Conservation (phyloP, 1,140 invertebrate species). For the Lutraria rhynchaena region DNA sequence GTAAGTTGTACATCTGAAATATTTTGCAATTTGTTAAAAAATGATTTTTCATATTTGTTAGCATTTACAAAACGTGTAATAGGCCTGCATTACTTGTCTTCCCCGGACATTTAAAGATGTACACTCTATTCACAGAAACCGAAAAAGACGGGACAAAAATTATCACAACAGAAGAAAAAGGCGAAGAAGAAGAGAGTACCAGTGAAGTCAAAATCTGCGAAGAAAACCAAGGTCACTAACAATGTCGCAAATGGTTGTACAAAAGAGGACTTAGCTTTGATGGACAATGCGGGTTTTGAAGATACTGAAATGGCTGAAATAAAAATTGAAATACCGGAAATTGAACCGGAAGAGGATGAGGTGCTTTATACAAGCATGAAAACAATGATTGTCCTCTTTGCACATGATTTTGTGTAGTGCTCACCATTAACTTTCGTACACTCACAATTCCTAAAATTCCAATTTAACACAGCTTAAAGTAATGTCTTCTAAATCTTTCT, state of each 20-base stretch:
- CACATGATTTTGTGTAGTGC: neutral
- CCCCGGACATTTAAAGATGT: neutral
- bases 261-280: slow-evolving; percentile 75
- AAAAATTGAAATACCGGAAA: slow-evolving; percentile 66
- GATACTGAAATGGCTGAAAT: slow-evolving; percentile 69
- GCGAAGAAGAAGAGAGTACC: slow-evolving; percentile 60
- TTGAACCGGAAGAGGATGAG: slow-evolving; percentile 8
- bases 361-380: slow-evolving; percentile 24
- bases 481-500: too few species aligned
- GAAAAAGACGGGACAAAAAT: slow-evolving; percentile 30
- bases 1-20: slow-evolving; percentile 66
- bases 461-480: too few species aligned
- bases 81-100: neutral
- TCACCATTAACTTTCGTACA: too few species aligned
- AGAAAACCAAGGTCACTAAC: slow-evolving; percentile 58
- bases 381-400: neutral
- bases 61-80: neutral
- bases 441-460: too few species aligned
- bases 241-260: slow-evolving; percentile 50
- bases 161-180: slow-evolving; percentile 47
- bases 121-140: slow-evolving; percentile 34
- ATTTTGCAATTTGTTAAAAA: too few species aligned
- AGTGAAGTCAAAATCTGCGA: slow-evolving; percentile 54
- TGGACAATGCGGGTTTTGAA: slow-evolving; percentile 60
- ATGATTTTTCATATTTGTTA: neutral